Conservation (phyloP, 2,113 vertebrate genomes). For the Eptesicus fuscus region DNA sequence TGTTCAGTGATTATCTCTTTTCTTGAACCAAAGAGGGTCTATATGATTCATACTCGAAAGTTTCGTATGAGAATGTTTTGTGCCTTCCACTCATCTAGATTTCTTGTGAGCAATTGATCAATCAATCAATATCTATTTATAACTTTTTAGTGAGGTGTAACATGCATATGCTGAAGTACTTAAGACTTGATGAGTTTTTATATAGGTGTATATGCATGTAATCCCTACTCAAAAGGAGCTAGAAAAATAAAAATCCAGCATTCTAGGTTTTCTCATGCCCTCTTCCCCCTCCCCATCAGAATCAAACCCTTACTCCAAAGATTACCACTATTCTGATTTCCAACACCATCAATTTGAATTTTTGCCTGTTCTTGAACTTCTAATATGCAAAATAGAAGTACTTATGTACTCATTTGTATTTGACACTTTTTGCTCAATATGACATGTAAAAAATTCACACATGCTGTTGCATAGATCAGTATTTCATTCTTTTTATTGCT, state of each 20-base stretch:
- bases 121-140: neutral
- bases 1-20: neutral
- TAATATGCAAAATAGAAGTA: neutral
- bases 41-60: neutral
- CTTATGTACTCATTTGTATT: neutral
- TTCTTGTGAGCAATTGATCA: neutral
- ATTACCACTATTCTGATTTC: neutral
- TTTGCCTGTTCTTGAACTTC: neutral
- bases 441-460: neutral
- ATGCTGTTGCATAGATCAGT: neutral
- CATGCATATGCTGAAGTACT: neutral
- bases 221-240: neutral
- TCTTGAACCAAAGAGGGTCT: neutral
- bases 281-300: neutral
- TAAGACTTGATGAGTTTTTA: neutral
- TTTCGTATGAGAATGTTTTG: neutral
- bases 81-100: neutral
- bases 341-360: neutral
- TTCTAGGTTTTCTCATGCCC: neutral
- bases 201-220: neutral
- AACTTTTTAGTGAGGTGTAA: neutral
- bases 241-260: neutral
- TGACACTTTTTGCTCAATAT: neutral
- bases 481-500: neutral
- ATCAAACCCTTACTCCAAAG: neutral